These are phyloP conservation scores for Agrotis puta DNA, from an alignment of 2,888 invertebrate genomes.

Conservation along the genomic window DNA sequence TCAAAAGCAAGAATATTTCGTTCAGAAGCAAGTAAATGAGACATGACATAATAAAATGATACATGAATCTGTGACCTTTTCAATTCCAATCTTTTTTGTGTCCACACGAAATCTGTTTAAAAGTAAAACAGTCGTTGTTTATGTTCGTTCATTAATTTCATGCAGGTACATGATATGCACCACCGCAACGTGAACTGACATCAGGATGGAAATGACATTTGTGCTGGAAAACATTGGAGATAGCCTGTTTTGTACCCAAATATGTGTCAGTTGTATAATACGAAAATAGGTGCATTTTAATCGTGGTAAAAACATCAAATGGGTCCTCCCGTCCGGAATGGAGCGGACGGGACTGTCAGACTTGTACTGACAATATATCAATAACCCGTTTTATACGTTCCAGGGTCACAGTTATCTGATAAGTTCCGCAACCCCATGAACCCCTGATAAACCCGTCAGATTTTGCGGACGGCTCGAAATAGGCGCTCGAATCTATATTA, in stretches of 20 bases:
- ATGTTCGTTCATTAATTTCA: slow-evolving; percentile 23
- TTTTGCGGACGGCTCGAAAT: too few relatives aligned
- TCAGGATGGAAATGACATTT: slow-evolving; percentile 52
- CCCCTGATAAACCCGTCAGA: too few relatives aligned
- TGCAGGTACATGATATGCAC: not conserved
- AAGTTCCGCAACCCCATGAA: too few relatives aligned
- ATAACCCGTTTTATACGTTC: too few relatives aligned
- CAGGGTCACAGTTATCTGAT: too few relatives aligned
- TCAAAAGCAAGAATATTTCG: too few relatives aligned
- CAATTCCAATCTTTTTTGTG: not conserved
- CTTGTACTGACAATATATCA: too few relatives aligned
- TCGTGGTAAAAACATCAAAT: too few relatives aligned
- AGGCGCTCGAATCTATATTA: not conserved
- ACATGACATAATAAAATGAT: not conserved
- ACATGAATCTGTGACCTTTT: not conserved
- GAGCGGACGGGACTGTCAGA: too few relatives aligned
- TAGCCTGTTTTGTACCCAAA: slow-evolving; percentile 12
- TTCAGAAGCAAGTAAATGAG: too few relatives aligned
- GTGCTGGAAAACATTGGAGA: slow-evolving; percentile 6
- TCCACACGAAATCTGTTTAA: not conserved
- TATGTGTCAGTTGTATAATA: not conserved
- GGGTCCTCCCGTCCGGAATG: too few relatives aligned
- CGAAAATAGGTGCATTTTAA: not conserved
- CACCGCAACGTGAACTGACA: slow-evolving; percentile 42
- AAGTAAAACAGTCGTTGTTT: slow-evolving; percentile 11